Base-by-base conservation (phyloP, 2,888 invertebrate species). In the Clepsis dumicolana region DNA sequence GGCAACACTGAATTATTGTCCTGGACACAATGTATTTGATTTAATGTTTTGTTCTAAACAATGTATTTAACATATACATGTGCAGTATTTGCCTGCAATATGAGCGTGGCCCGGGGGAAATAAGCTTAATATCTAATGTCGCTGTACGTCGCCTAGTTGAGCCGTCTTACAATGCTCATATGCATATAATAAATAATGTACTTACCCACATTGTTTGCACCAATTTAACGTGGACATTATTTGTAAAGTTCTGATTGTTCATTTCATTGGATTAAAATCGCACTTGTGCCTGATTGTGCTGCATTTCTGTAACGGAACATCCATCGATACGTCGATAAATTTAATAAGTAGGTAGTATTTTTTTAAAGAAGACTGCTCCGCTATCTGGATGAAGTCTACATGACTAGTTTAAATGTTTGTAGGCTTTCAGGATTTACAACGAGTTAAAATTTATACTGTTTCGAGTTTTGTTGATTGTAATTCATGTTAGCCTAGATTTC, bases 71-170 rank as follows among this genome's bases (percentile, higher is more conserved):
- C 59, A 64, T 79, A 77, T 77, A 76, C 77, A 77, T 75, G 75
- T 65, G 54, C 71, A 70, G 65, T 48, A 75, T 74, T 72, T 73
- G 76, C 77, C 74, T 71, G 80, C 78, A 80, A 82, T 80, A 83
- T 82, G 79, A 78, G 74, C 75, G 73, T 71, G 69, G 76, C 69
- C 82, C 79, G 73, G 77, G 85, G 83, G 82, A 84, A 85, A 85
- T 86, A 86, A 83, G 77, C 82, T 79, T 79, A 80, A 84, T 85
- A 68, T 68, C 52, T 64, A 85, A 83, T 83, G 81, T 81, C 78
- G 62, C 72, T 70, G 66, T 59, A 59, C 59, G 63, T 54, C 62
- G 57, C 53, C 60, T 57, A 74, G 76, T 72, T 76, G 73, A 73
- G 71, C 71, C 72, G 70, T 74, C 72, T 72, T 71, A 72, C 71